Percentiles rank a stretch among this genome's conserved stretches.
Conservation (phyloP, 1,140 invertebrate species). For the Drosophila kanapiae region DNA sequence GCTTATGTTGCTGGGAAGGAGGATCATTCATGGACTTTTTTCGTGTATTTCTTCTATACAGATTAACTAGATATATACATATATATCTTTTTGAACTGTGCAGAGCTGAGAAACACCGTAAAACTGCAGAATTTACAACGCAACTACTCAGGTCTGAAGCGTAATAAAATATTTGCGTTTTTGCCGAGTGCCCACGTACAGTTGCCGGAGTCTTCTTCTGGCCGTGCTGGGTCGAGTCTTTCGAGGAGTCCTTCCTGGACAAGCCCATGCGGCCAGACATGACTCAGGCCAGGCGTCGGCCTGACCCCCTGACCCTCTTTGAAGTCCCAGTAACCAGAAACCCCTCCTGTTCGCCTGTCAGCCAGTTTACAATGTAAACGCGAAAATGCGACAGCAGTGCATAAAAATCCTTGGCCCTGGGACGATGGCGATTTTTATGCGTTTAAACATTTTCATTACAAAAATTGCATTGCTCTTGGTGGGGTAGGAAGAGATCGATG, state of each 20-base stretch:
- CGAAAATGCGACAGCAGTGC: slow-evolving; percentile 82
- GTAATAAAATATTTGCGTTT: slow-evolving; percentile 84
- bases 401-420: slow-evolving; percentile 75
- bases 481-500: neutral
- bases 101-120: slow-evolving; percentile 64
- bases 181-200: slow-evolving; percentile 67
- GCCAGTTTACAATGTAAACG: slow-evolving; percentile 83
- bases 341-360: slow-evolving; percentile 52
- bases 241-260: slow-evolving; percentile 47
- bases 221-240: slow-evolving; percentile 26
- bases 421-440: slow-evolving; percentile 77
- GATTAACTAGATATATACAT: no score
- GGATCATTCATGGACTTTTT: no score
- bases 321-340: neutral
- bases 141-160: slow-evolving; percentile 84
- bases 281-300: slow-evolving; percentile 62
- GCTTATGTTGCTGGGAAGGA: no score
- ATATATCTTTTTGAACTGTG: neutral
- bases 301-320: neutral
- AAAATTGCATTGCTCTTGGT: slow-evolving; percentile 72
- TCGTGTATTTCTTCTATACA: neutral
- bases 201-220: slow-evolving; percentile 21
- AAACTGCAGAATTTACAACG: slow-evolving; percentile 83
- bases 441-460: slow-evolving; percentile 84
- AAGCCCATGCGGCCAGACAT: slow-evolving; percentile 64